Conservation (phyloP, 2,797 vertebrate genomes). For the Schizopygopsis malacanthus region DNA sequence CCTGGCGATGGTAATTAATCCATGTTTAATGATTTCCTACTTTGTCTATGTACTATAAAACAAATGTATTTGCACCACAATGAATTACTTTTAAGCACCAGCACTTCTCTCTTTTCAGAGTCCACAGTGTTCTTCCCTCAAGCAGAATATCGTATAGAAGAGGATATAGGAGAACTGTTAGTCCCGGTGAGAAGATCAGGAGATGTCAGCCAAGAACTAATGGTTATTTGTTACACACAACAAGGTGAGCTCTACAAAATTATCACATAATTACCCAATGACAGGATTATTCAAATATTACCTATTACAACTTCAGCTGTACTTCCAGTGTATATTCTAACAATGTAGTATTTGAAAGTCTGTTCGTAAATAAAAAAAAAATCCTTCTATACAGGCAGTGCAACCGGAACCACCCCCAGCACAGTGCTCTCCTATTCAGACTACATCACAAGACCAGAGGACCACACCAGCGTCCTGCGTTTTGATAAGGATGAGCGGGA, state of each 20-base stretch:
- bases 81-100: not conserved
- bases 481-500: constrained; percentile 86
- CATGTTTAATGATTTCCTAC: not conserved
- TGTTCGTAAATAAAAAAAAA: not conserved
- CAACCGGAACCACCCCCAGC: constrained; percentile 83
- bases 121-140: constrained; percentile 87
- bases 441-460: constrained; percentile 85
- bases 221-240: constrained; percentile 85
- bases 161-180: constrained; percentile 84
- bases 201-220: constrained; percentile 85
- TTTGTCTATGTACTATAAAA: not conserved
- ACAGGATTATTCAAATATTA: not conserved
- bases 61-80: not conserved
- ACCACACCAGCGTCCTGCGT: constrained; percentile 84
- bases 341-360: not conserved
- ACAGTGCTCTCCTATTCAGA: constrained; percentile 85
- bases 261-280: not conserved
- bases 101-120: constrained; percentile 73
- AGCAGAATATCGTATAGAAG: constrained; percentile 83
- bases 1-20: constrained; percentile 82
- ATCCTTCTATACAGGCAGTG: constrained; percentile 73
- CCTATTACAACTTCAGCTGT: not conserved
- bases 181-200: constrained; percentile 83
- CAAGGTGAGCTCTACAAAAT: constrained; percentile 75
- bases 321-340: not conserved